Evolutionary conservation across 2,888 invertebrate genomes (phyloP).

Genomic region (Spodoptera littoralis): DNA sequence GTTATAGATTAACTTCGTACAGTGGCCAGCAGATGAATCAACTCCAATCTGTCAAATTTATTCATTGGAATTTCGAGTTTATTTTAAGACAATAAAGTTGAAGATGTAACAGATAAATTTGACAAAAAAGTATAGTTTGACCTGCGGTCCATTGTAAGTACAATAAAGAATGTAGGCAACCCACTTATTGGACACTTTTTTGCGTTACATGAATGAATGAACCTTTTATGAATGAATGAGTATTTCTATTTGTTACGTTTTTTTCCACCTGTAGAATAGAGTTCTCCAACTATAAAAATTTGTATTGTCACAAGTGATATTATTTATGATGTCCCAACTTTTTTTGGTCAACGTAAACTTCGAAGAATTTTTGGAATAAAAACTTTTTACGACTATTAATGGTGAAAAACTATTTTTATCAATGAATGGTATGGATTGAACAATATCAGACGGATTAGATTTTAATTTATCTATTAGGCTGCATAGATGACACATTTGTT

Average conservation of each 20-base stretch:
- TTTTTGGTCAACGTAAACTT: constrained; percentile 59
- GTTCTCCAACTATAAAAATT: constrained; percentile 81
- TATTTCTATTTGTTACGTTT: constrained; percentile 64
- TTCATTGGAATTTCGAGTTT: no score
- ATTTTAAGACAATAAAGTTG: no score
- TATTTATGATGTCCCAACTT: constrained; percentile 78
- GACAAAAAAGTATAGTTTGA: no score
- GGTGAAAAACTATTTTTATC: constrained; percentile 41
- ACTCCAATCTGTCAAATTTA: no score
- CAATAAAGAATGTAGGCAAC: constrained; percentile 63
- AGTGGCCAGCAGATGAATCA: no score
- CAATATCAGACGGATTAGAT: constrained; percentile 8
- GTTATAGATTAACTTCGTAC: constrained; percentile 76
- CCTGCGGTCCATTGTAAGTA: no score
- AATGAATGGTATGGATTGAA: constrained; percentile 32
- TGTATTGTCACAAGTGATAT: constrained; percentile 82
- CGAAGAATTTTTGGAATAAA: constrained; percentile 44
- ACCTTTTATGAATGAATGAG: constrained; percentile 69
- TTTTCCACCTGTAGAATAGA: constrained; percentile 78
- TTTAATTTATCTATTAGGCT: constrained; percentile 19
- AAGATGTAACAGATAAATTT: no score
- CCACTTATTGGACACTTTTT: constrained; percentile 66
- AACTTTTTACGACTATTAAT: constrained; percentile 43
- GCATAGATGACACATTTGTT: background rate
- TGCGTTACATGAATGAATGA: constrained; percentile 76